Evolutionary conservation across 2,113 vertebrate species (phyloP), one percentile per base, ranked within the genome.

Genomic region (Sylvilagus bachmani): DNA sequence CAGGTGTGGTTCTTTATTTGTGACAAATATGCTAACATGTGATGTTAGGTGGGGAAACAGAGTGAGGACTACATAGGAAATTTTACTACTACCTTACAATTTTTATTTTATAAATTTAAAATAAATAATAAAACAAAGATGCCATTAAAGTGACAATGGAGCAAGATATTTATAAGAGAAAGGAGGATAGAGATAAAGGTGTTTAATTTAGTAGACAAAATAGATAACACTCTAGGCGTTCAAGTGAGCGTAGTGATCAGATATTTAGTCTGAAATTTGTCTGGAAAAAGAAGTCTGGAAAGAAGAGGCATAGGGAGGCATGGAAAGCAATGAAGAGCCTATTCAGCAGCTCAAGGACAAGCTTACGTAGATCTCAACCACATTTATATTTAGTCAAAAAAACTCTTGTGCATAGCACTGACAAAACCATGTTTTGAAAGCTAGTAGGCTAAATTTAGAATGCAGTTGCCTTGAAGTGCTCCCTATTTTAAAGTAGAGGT

Each of bases 391-490:
- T 74, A 66, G 10, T 61, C 3, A n/a, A 73, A 82, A 69, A 66
- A 36, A 19, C 44, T 64, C 24, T 31, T 86, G 27, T 51, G 19
- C 86, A 38, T 25, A 86, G 24, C 17, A 86, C 49, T 67, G 25
- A 88, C 49, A 82, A 91, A 90, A 75, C 31, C 86, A 89, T 74
- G 11, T 71, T 92, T 73, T 75, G 69, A 89, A 96, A 94, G 5
- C 27, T 33, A 38, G 1, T 64, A 55, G 9, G 62, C 61, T 96
- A 81, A 94, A 74, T 86, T 89, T 93, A 94, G 83, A 74, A n/a
- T 22, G 51, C 6, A 74, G 1, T 80, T 61, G 1, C 31, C 87
- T 16, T 55, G 58, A 90, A 58, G 25, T 62, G 61, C 44, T 84
- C 87, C n/a, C 29, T 81, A 16, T 78, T 77, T 88, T 77, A 94